Evolutionary conservation across 2,888 invertebrate species (phyloP).

Genomic region (Dasypolia templi): DNA sequence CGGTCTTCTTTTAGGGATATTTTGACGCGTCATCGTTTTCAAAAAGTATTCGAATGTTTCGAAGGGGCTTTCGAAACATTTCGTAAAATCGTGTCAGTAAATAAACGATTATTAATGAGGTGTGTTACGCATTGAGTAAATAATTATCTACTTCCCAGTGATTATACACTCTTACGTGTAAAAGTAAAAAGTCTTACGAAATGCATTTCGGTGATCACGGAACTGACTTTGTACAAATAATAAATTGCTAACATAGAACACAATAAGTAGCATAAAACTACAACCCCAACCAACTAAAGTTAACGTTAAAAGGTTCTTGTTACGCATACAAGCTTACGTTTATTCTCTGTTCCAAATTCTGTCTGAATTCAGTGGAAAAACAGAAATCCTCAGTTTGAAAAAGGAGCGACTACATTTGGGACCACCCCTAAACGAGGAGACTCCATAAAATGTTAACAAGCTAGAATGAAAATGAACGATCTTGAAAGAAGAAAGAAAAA

Average conservation of each 20-base stretch:
- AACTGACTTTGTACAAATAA: conserved; percentile 32
- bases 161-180: conserved; percentile 39
- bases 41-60: conserved; percentile 28
- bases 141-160: conserved; percentile 41
- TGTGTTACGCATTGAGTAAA: conserved; percentile 43
- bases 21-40: conserved; percentile 1
- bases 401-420: background rate
- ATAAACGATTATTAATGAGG: conserved; percentile 44
- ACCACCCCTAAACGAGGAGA: background rate
- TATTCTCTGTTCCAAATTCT: background rate
- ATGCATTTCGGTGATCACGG: conserved; percentile 45
- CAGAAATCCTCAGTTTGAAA: background rate
- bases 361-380: background rate
- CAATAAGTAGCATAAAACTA: background rate
- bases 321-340: background rate
- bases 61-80: conserved; percentile 39
- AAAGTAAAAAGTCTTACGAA: conserved; percentile 43
- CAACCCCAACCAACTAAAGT: background rate
- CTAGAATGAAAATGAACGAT: background rate
- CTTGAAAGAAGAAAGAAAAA: conserved; percentile 1
- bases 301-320: too few species aligned
- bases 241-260: background rate
- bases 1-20: too few species aligned
- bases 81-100: conserved; percentile 46
- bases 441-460: background rate